Evolutionary conservation across 2,797 vertebrate genomes (phyloP).

Genomic region (Denticeps clupeoides): DNA sequence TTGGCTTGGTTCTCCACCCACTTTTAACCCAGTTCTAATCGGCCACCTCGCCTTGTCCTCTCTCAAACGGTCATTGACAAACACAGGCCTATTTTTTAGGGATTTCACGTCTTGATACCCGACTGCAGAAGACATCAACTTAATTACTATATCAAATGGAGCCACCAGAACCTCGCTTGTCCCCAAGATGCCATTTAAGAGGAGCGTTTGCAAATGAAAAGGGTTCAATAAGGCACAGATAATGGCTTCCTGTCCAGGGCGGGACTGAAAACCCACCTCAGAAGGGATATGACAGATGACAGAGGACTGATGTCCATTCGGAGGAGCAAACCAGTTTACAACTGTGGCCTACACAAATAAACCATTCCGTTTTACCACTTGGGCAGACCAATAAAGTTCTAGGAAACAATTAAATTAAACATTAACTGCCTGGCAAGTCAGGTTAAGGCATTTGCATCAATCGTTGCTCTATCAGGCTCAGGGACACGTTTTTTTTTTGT

Average conservation of each 20-base stretch:
- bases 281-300: constrained; percentile 8
- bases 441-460: constrained; percentile 5
- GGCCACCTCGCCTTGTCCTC: no score
- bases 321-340: constrained; percentile 23
- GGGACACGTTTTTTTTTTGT: background rate
- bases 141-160: constrained; percentile 20
- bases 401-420: constrained; percentile 29
- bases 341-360: constrained; percentile 26
- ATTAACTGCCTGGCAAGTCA: constrained; percentile 18
- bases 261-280: constrained; percentile 20
- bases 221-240: constrained; percentile 31
- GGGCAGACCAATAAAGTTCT: constrained; percentile 23
- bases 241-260: constrained; percentile 29
- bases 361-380: constrained; percentile 25
- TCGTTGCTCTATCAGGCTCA: background rate
- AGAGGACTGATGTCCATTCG: background rate
- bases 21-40: no score
- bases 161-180: constrained; percentile 17
- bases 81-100: no score
- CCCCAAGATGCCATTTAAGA: constrained; percentile 5
- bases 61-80: no score
- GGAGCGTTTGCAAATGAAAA: constrained; percentile 20
- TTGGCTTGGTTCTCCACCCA: no score
- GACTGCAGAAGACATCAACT: constrained; percentile 7
- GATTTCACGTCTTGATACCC: no score